Evolutionary conservation across 2,888 invertebrate species (phyloP), one percentile per base, ranked within the genome.

Genomic region (Himalopsyche anomala): DNA sequence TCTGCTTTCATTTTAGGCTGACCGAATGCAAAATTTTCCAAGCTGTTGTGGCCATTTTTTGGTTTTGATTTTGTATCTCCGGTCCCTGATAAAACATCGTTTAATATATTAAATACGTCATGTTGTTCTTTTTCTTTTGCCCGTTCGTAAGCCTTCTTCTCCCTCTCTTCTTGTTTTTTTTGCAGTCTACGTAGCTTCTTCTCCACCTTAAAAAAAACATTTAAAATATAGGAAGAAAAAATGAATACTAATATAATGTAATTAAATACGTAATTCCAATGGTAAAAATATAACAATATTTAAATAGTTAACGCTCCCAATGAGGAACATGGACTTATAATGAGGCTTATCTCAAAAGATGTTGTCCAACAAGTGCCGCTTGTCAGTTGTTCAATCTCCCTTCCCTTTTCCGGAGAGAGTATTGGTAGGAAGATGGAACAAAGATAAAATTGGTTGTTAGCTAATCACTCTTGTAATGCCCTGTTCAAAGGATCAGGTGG

Each of bases 101-200:
- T 97, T 40, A 97, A 93, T 89, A 97, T 96, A 90, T 95, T 95
- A 90, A 97, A 97, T 1, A 97, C 95, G 90, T 96, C 95, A 80
- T 93, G 92, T 88, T 94, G 92, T 89, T 95, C 94, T 74, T 92
- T 93, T 88, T 95, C 93, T 88, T 93, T 94, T 89, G 93, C 95
- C 42, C 94, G 93, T 89, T 95, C 94, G 90, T 96, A 96, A 5
- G 94, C 94, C 90, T 94, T 95, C 88, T 94, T 93, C 89, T 94
- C 94, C 81, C 94, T 92, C 55, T 94, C 93, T 89, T 95, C 95
- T 90, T 95, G 94, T 90, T 94, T 95, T 90, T 93, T 95, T 89
- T 95, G 94, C 85, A 95, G 91, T 83, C 94, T 94, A 89, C 94
- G 95, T 69, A 96, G 91, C 90, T 94, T 95, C 89, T 94, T 94